Evolutionary conservation across 2,113 vertebrate genomes (phyloP).

Genomic region (Mus spicilegus): DNA sequence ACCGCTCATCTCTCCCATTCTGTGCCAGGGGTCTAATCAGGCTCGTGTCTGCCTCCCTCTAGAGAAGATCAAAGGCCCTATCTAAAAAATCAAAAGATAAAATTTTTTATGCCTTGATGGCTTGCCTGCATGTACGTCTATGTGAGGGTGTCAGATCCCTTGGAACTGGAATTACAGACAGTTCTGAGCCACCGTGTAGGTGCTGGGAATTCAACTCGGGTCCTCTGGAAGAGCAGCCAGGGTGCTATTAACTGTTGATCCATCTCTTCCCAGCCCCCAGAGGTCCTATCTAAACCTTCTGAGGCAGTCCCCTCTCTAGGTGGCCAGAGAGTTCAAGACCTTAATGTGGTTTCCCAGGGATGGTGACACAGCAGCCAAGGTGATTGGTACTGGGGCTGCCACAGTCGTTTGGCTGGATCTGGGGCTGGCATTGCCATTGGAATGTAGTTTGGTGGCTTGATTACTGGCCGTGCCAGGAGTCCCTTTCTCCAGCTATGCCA

Average conservation of each 20-base stretch:
- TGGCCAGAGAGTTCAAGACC: not conserved
- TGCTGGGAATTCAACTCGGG: too few relatives aligned
- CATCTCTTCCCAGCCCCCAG: too few relatives aligned
- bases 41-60: not conserved
- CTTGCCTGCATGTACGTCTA: too few relatives aligned
- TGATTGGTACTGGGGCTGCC: not conserved
- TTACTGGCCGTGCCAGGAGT: not conserved
- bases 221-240: too few relatives aligned
- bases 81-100: too few relatives aligned
- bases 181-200: too few relatives aligned
- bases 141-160: too few relatives aligned
- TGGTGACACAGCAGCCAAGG: not conserved
- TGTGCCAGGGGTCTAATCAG: not conserved
- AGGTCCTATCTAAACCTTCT: not conserved
- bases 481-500: not conserved
- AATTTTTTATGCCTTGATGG: too few relatives aligned
- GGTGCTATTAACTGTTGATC: too few relatives aligned
- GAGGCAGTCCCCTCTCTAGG: not conserved
- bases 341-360: not conserved
- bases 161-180: too few relatives aligned
- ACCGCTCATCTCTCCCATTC: not conserved
- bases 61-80: not conserved
- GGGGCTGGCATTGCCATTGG: not conserved
- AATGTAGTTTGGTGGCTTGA: not conserved
- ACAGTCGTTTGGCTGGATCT: not conserved